A percentile compares a stretch with the other conserved stretches of the same genome.
Evolutionary conservation across 1,140 invertebrate genomes (phyloP).

Genomic region (Sarcophaga peregrina): DNA sequence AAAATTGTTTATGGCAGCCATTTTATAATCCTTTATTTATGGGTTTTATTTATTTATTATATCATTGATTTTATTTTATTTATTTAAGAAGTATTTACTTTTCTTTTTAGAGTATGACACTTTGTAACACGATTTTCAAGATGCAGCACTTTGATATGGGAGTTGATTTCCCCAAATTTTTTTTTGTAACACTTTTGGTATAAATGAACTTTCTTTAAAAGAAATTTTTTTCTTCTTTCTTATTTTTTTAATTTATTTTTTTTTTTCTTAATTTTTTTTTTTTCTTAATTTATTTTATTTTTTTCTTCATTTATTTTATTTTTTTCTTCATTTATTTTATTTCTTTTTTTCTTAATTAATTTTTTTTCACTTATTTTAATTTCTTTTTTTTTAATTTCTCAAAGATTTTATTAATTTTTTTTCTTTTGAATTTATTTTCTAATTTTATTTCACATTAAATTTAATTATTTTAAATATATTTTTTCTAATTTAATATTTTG

Average conservation of each 20-base stretch:
- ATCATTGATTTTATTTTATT: neutral
- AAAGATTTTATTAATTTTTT: slow-evolving; percentile 18
- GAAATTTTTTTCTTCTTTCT: slow-evolving; percentile 27
- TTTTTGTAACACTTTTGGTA: slow-evolving; percentile 1
- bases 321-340: slow-evolving; percentile 4
- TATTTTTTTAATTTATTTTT: neutral
- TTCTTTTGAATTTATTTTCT: neutral
- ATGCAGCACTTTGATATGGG: slow-evolving; percentile 33
- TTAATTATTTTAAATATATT: slow-evolving; percentile 23
- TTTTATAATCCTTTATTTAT: slow-evolving; percentile 16
- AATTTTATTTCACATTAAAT: slow-evolving; percentile 20
- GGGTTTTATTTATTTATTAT: neutral
- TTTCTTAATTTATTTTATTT: slow-evolving; percentile 11
- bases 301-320: slow-evolving; percentile 36
- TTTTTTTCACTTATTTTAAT: slow-evolving; percentile 12
- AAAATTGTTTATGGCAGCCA: neutral
- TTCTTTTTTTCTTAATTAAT: neutral
- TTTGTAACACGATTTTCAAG: slow-evolving; percentile 21
- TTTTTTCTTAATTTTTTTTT: neutral
- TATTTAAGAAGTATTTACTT: neutral
- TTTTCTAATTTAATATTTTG: slow-evolving; percentile 19
- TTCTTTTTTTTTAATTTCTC: slow-evolving; percentile 32
- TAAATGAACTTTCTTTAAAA: neutral
- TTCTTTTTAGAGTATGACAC: neutral
- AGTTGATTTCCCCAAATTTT: neutral